Percentiles rank a stretch among this genome's conserved stretches.
Evolutionary conservation across 2,797 vertebrate genomes (phyloP).

Genomic region (Orestias chungarensis): DNA sequence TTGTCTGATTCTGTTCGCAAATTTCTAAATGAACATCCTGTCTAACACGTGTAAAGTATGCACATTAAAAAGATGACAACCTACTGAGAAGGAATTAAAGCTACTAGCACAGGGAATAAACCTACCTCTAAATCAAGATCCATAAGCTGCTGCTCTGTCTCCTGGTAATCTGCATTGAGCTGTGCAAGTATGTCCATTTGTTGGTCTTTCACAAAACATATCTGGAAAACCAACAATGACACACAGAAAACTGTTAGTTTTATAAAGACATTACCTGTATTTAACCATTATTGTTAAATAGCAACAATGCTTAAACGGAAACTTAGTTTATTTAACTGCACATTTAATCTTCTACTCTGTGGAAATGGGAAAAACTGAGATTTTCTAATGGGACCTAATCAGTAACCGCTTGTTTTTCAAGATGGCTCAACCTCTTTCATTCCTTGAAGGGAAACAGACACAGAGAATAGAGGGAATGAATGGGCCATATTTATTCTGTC

Average conservation of each 20-base stretch:
- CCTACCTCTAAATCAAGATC: slow-evolving; percentile 69
- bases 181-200: slow-evolving; percentile 76
- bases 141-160: slow-evolving; percentile 79
- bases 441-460: not conserved
- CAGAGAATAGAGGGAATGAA: not conserved
- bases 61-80: not conserved
- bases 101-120: not conserved
- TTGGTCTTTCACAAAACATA: slow-evolving; percentile 85
- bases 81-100: not conserved
- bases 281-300: slow-evolving; percentile 13
- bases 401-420: slow-evolving; percentile 23
- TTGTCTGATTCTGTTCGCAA: not conserved
- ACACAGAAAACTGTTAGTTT: not conserved
- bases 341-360: not conserved
- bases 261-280: not conserved
- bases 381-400: slow-evolving; percentile 19
- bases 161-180: slow-evolving; percentile 76
- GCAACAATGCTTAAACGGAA: slow-evolving; percentile 14
- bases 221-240: slow-evolving; percentile 68
- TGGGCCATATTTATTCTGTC: not conserved
- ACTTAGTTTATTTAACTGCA: not conserved
- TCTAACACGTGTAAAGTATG: not conserved
- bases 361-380: slow-evolving; percentile 24
- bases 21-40: not conserved
- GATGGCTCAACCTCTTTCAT: not conserved